Evolutionary conservation across 2,888 invertebrate genomes (phyloP).

Genomic region (Gymnosoma rotundatum): DNA sequence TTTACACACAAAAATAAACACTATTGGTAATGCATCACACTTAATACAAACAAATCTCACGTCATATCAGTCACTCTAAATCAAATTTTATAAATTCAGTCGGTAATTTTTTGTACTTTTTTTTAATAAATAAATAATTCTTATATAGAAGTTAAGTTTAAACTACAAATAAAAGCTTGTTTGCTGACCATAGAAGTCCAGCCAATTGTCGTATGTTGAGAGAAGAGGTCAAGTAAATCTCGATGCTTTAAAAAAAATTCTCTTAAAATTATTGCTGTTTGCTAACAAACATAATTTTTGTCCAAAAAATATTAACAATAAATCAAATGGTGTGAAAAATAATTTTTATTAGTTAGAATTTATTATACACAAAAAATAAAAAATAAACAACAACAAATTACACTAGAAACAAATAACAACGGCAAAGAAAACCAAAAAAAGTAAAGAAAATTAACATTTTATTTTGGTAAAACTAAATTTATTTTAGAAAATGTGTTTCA

Average conservation of each 20-base stretch:
- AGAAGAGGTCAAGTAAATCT: slow-evolving; percentile 70
- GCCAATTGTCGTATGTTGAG: slow-evolving; percentile 50
- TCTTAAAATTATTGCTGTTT: slow-evolving; percentile 13
- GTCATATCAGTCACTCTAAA: slow-evolving; percentile 53
- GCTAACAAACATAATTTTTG: slow-evolving; percentile 26
- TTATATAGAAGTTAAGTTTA: slow-evolving; percentile 61
- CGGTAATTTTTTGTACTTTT: slow-evolving; percentile 32
- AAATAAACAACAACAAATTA: slow-evolving; percentile 59
- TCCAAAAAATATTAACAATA: slow-evolving; percentile 62
- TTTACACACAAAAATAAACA: too few species aligned
- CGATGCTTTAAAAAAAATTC: slow-evolving; percentile 50
- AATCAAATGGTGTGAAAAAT: slow-evolving; percentile 70
- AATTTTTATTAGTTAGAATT: slow-evolving; percentile 52
- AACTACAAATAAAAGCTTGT: slow-evolving; percentile 55
- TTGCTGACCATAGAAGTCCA: slow-evolving; percentile 66
- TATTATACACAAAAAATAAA: slow-evolving; percentile 21
- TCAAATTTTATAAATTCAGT: slow-evolving; percentile 50
- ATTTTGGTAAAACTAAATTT: slow-evolving; percentile 44
- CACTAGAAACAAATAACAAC: slow-evolving; percentile 49
- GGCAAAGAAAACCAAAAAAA: slow-evolving; percentile 4
- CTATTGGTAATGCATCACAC: background rate
- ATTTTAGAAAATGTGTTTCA: slow-evolving; percentile 25
- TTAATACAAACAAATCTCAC: slow-evolving; percentile 1
- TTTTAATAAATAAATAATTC: slow-evolving; percentile 30
- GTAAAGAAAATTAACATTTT: slow-evolving; percentile 62